These are phyloP conservation scores for Seriola quinqueradiata DNA, from an alignment of 2,113 vertebrate genomes.

Conservation along the genomic window DNA sequence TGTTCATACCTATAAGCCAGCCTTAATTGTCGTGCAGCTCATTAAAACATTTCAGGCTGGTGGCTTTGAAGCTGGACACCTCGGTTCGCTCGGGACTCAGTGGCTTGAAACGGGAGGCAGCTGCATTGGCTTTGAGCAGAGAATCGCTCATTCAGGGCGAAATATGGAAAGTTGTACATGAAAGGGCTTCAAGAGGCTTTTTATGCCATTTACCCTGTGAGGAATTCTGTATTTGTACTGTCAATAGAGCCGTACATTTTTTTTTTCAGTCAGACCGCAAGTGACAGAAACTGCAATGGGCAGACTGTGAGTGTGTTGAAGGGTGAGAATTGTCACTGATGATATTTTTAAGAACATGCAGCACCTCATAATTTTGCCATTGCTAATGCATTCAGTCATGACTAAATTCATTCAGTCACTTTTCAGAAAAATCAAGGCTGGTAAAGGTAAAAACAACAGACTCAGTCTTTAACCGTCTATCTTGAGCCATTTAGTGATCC, in stretches of 20 bases:
- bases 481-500: background rate
- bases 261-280: background rate
- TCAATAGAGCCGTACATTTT: background rate
- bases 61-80: slow-evolving; percentile 47
- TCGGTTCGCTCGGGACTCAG: slow-evolving; percentile 20
- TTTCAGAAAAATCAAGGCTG: background rate
- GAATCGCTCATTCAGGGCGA: slow-evolving; percentile 17
- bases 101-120: slow-evolving; percentile 42
- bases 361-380: background rate
- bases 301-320: slow-evolving; percentile 1
- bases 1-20: slow-evolving; percentile 1
- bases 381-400: background rate
- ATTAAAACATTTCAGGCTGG: slow-evolving; percentile 39
- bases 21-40: slow-evolving; percentile 53
- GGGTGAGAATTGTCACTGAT: background rate
- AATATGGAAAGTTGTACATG: slow-evolving; percentile 37
- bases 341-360: background rate
- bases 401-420: background rate
- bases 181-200: slow-evolving; percentile 26
- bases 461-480: slow-evolving; percentile 3
- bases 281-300: slow-evolving; percentile 13
- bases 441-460: background rate
- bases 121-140: slow-evolving; percentile 39
- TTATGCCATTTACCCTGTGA: slow-evolving; percentile 22
- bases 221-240: background rate